These are phyloP conservation scores for Pterophyllum scalare DNA, from an alignment of 2,113 vertebrate genomes.

Conservation along the genomic window DNA sequence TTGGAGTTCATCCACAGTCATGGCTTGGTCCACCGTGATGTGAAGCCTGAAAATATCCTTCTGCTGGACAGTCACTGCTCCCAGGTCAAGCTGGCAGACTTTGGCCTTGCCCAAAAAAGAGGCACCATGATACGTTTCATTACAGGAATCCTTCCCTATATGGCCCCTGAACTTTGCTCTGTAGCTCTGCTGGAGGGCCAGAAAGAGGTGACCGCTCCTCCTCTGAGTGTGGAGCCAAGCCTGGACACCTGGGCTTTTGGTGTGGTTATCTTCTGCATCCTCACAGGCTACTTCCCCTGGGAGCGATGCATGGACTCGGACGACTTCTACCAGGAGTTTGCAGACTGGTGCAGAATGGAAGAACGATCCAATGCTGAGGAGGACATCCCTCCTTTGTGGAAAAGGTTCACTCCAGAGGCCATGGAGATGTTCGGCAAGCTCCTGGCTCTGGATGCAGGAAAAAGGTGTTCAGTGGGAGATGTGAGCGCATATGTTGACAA, in stretches of 20 bases:
- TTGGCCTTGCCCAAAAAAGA: slow-evolving; percentile 89
- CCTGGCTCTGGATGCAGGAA: slow-evolving; percentile 81
- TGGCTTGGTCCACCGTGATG: slow-evolving; percentile 90
- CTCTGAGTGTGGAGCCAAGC: slow-evolving; percentile 87
- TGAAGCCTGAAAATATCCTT: slow-evolving; percentile 94
- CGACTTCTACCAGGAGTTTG: slow-evolving; percentile 92
- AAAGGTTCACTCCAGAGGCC: slow-evolving; percentile 82
- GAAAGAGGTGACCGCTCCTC: slow-evolving; percentile 69
- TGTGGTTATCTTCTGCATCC: slow-evolving; percentile 92
- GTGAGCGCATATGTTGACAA: slow-evolving; percentile 79
- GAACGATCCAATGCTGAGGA: slow-evolving; percentile 61
- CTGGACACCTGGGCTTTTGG: slow-evolving; percentile 94
- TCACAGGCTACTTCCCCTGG: slow-evolving; percentile 96
- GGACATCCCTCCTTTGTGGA: slow-evolving; percentile 87
- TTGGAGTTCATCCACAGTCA: slow-evolving; percentile 91
- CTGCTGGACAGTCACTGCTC: slow-evolving; percentile 86
- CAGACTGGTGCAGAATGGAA: slow-evolving; percentile 81
- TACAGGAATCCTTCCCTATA: slow-evolving; percentile 91
- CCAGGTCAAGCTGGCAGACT: slow-evolving; percentile 90
- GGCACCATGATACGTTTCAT: slow-evolving; percentile 90
- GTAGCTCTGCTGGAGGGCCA: slow-evolving; percentile 73
- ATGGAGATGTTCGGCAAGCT: slow-evolving; percentile 87
- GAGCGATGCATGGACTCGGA: slow-evolving; percentile 85
- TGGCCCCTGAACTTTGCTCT: slow-evolving; percentile 88
- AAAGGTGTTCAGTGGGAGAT: slow-evolving; percentile 77